Evolutionary conservation across 2,888 invertebrate genomes (phyloP), one percentile per base, ranked within the genome.

Genomic region (Hirtodrosophila trivittata): DNA sequence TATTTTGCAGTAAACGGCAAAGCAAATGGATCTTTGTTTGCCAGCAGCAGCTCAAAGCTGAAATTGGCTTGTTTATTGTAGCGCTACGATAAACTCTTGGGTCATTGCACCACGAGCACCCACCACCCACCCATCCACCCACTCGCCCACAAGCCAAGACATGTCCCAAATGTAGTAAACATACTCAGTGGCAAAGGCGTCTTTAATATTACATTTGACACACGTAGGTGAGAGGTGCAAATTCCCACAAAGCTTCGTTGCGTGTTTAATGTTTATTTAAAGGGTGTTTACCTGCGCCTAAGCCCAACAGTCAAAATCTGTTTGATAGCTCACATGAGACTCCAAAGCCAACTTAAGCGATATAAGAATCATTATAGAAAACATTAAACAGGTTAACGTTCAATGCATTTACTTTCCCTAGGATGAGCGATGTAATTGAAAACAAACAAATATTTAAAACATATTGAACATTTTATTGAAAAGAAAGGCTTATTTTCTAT

Each of bases 1-100:
- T 77, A 70, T 64, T 74, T 59, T 62, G 60, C 59, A 70, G 70
- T 64, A 64, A 67, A 82, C 70, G 63, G 47, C 64, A 63, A 16
- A 42, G 66, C 64, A 82, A 80, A 82, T 86, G 62, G 67, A 58
- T 66, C 86, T 83, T 86, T 80, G 80, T 83, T 78, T 67, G 80
- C 56, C 50, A 56, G 39, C 47, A 65, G 46, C 66, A 52, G 55
- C 70, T 59, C 57, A 62, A 55, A 42, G 25, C 37, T 56, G 50
- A 70, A 62, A 78, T 75, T 86, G 75, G 65, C 66, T 72, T 69
- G 65, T 77, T 82, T 82, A 77, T 85, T 75, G 56, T 82, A 66
- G 47, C 55, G 50, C 66, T 55, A 56, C 55, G 70, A 85, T 77
- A 64, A 63, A 56, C 47, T 45, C 55, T 54, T 12, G 39, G 86